Evolutionary conservation across 2,797 vertebrate species (phyloP).

Genomic region (Pangasius mekongensis): DNA sequence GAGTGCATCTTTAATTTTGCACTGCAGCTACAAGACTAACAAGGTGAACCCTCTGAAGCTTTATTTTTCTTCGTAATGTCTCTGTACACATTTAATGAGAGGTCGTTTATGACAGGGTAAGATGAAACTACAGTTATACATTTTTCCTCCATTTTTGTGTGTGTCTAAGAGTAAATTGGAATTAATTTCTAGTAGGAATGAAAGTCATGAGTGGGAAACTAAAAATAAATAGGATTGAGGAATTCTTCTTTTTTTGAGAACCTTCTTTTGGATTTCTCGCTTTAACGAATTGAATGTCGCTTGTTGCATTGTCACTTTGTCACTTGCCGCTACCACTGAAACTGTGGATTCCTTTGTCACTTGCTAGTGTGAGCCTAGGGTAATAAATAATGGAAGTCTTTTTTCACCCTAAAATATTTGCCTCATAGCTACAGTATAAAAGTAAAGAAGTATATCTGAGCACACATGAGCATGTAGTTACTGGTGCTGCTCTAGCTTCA

Average conservation of each 20-base stretch:
- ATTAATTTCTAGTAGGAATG: background rate
- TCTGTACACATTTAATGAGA: background rate
- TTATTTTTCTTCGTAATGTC: background rate
- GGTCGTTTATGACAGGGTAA: background rate
- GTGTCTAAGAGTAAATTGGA: background rate
- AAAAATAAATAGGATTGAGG: background rate
- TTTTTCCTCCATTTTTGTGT: background rate
- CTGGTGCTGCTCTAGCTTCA: no score
- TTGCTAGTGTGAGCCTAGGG: no score
- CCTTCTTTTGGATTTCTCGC: background rate
- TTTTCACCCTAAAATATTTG: no score
- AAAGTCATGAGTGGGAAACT: background rate
- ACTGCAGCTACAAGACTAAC: background rate
- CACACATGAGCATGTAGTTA: no score
- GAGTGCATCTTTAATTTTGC: background rate
- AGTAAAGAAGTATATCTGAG: no score
- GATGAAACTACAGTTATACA: background rate
- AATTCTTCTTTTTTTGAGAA: no score
- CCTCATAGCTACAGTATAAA: no score
- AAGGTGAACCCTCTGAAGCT: background rate
- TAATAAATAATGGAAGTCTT: no score
- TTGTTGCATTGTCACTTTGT: background rate
- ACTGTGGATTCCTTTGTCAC: no score
- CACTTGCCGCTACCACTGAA: background rate
- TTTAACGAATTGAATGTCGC: background rate